Evolutionary conservation across 2,113 vertebrate genomes (phyloP).

Genomic region (Tyrannus savana): DNA sequence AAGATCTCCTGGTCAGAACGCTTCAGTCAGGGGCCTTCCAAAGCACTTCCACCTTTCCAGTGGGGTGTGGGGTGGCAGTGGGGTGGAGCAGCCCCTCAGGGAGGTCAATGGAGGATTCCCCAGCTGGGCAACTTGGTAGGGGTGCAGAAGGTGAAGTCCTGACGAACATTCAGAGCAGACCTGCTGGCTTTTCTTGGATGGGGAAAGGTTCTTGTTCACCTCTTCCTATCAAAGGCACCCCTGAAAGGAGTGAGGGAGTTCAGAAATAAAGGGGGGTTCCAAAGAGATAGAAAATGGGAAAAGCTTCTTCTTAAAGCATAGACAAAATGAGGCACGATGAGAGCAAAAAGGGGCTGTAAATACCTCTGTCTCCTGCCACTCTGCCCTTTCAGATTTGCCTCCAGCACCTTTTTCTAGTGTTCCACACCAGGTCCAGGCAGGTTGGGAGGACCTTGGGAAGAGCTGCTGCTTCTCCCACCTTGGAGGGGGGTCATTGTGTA

Average conservation of each 20-base stretch:
- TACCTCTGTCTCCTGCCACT: background rate
- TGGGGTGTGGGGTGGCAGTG: background rate
- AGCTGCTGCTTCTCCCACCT: background rate
- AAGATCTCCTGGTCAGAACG: background rate
- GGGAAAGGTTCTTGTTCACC: background rate
- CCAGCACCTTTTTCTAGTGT: background rate
- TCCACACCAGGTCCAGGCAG: background rate
- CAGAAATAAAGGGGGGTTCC: background rate
- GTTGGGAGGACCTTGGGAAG: background rate
- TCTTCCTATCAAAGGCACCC: background rate
- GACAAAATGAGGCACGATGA: background rate
- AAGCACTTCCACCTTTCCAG: background rate
- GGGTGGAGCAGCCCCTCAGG: background rate
- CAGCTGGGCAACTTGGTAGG: background rate
- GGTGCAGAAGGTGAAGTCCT: background rate
- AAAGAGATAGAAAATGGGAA: background rate
- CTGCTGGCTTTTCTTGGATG: rapidly evolving
- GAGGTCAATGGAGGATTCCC: background rate
- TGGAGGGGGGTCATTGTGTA: background rate
- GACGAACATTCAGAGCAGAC: background rate
- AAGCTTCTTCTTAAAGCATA: background rate
- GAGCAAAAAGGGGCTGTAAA: background rate
- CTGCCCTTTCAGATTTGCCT: background rate
- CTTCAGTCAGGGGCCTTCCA: background rate
- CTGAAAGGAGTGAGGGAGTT: background rate